Evolutionary conservation across 1,140 invertebrate species (phyloP).

Genomic region (Sipha flava): DNA sequence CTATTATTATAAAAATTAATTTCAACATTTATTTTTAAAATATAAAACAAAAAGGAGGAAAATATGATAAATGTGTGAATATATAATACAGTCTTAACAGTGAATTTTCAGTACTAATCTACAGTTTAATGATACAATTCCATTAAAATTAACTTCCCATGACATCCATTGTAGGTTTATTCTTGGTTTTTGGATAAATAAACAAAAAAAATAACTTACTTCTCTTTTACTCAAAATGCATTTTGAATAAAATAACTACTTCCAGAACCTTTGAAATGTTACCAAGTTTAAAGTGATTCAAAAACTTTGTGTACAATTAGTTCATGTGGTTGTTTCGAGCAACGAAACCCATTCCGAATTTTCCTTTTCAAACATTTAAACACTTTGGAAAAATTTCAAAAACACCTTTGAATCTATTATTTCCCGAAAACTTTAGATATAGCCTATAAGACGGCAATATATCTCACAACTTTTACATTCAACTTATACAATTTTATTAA

Average conservation of each 20-base stretch:
- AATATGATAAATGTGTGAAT: too few species aligned
- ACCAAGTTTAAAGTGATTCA: background rate
- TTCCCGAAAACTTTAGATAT: background rate
- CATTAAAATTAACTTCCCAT: too few species aligned
- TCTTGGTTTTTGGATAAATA: too few species aligned
- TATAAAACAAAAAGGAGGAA: too few species aligned
- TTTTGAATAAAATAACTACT: background rate
- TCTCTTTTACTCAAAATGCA: background rate
- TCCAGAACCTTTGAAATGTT: background rate
- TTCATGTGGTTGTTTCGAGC: background rate
- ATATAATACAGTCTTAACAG: too few species aligned
- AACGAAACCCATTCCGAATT: background rate
- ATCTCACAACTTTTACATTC: background rate
- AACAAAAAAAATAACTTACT: background rate
- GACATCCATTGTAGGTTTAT: too few species aligned
- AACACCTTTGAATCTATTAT: background rate
- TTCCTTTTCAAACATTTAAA: background rate
- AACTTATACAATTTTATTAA: background rate
- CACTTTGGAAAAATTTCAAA: background rate
- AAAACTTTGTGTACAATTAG: background rate
- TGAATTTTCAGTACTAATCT: too few species aligned
- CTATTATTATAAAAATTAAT: too few species aligned
- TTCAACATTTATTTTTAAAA: too few species aligned
- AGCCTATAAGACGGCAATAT: background rate
- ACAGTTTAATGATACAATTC: too few species aligned